Conservation (phyloP, 2,113 vertebrate genomes). For the Marmota monax region DNA sequence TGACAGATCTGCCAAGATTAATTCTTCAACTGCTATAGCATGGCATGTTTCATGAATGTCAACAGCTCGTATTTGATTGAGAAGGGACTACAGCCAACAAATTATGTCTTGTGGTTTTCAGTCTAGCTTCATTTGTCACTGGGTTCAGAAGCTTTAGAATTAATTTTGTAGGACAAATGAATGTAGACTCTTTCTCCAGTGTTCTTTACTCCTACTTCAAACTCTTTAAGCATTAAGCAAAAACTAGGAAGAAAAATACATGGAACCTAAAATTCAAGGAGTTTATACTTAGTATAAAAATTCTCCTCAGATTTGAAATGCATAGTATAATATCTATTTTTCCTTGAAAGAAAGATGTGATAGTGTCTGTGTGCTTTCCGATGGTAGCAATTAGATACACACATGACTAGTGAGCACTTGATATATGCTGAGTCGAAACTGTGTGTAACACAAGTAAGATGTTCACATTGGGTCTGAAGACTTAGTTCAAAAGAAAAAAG, state of each 20-base stretch:
- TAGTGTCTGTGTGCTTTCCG: not conserved
- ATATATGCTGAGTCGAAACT: not conserved
- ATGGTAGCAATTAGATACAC: not conserved
- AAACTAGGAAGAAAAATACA: not conserved
- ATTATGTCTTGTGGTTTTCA: not conserved
- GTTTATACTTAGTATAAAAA: conserved; percentile 17
- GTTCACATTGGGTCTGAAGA: not conserved
- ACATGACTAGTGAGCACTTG: not conserved
- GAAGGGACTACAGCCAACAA: not conserved
- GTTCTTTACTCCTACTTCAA: not conserved
- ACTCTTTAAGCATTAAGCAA: not conserved
- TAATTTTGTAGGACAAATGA: conserved; percentile 21
- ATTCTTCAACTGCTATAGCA: not conserved
- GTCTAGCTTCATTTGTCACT: conserved; percentile 40
- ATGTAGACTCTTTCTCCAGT: not conserved
- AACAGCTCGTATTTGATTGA: conserved; percentile 13
- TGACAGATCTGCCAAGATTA: conserved; percentile 46
- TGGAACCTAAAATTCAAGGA: not conserved
- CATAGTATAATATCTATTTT: not conserved
- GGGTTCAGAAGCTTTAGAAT: conserved; percentile 3
- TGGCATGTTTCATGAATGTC: conserved; percentile 1
- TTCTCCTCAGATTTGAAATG: conserved; percentile 47
- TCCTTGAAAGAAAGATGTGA: not conserved
- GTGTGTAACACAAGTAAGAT: not conserved
- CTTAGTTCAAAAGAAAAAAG: not conserved